Base-by-base conservation (phyloP, 2,113 vertebrate genomes). In the Tragelaphus buxtoni region DNA sequence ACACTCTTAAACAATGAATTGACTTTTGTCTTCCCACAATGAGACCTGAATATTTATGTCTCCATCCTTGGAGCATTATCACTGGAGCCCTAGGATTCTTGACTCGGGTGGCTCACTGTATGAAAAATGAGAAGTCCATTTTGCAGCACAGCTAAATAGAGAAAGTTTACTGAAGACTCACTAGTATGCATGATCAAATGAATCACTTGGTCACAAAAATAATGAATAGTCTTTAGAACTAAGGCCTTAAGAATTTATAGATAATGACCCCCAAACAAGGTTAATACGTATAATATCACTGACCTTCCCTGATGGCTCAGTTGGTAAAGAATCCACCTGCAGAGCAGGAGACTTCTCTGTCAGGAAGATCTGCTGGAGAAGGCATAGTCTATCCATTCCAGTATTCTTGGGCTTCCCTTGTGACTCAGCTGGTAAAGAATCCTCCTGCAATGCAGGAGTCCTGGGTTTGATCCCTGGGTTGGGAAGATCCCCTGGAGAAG, bases 1-100 rank as follows among this genome's bases (percentile, higher is more conserved):
- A 95, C 81, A 95, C 96, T 98, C 89, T 97, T 91, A 93, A 97
- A 96, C 95, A 98, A 95, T 96, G 98, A 98, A 98, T 98, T 76
- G 9, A 77, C 95, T 96, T 98, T 98, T 98, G 95, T 98, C 94
- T 98, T 95, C 91, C 94, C 96, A 96, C 97, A 65, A 97, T 47
- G 80, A 90, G 88, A 96, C 95, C 32, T 97, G 74, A 90, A 80
- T 94, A 90, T 96, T 91, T 92, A 13, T 92, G 47, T 96, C 86
- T 96, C 77, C 30, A 85, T 81, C 74, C 55, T 91, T 79, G 47
- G 13, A 81, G 88, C 3, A 0, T 84, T 97, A 91, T 89, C 60
- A 81, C 47, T 0, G 10, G 55, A 94, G 42, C 49, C 56, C 47
- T 69, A 28, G 35, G 76, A 65, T 74, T 89, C 72, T 53, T 87